These are phyloP conservation scores for Lerema accius DNA, from an alignment of 1,140 invertebrate genomes.

Conservation along the genomic window DNA sequence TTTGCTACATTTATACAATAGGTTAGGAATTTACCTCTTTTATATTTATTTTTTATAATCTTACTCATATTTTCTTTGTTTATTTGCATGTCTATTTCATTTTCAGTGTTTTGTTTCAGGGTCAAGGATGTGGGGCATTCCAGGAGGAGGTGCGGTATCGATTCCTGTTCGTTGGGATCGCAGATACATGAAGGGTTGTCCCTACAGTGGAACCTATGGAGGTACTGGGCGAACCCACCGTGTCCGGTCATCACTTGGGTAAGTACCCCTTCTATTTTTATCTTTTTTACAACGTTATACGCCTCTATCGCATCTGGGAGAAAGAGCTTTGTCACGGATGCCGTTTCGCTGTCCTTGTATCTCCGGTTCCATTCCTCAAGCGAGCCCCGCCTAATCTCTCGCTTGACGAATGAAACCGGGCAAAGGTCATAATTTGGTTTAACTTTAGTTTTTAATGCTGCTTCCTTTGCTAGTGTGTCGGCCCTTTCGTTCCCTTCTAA, in stretches of 20 bases:
- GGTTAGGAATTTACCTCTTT: too few relatives aligned
- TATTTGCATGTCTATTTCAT: too few relatives aligned
- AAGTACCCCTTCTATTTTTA: not conserved
- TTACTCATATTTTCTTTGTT: too few relatives aligned
- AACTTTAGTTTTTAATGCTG: not conserved
- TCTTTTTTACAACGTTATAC: not conserved
- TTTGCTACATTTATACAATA: too few relatives aligned
- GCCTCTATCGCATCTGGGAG: not conserved
- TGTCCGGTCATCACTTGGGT: slow-evolving; percentile 13
- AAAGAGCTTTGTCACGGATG: slow-evolving; percentile 10
- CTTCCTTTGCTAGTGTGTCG: slow-evolving; percentile 3
- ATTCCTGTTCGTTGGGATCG: not conserved
- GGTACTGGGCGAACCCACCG: slow-evolving; percentile 15
- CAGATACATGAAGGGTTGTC: not conserved
- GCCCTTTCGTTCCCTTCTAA: too few relatives aligned
- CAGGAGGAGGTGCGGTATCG: not conserved
- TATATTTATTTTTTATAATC: too few relatives aligned
- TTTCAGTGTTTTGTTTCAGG: too few relatives aligned
- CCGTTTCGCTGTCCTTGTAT: not conserved
- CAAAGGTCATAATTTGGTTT: not conserved
- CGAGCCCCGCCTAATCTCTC: not conserved
- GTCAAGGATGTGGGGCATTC: not conserved
- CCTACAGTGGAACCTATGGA: not conserved
- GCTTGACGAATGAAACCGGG: too few relatives aligned
- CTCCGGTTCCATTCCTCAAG: slow-evolving; percentile 1